Conservation (phyloP, 2,797 vertebrate species). For the Trachurus trachurus region DNA sequence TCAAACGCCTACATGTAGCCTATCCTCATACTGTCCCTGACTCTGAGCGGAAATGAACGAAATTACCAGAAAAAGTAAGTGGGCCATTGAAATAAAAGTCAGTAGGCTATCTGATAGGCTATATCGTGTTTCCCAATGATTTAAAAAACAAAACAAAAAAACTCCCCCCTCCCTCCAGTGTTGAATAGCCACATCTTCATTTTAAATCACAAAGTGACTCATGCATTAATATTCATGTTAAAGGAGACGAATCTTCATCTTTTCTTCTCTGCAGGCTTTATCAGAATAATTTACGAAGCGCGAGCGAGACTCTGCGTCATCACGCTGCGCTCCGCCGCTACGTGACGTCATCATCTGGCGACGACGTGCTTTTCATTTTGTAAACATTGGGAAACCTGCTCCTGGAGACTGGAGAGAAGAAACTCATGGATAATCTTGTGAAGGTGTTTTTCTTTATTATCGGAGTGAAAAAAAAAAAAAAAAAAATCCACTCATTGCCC, state of each 20-base stretch:
- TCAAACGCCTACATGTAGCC: constrained; percentile 27
- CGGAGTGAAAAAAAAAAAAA: background rate
- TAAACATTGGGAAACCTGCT: constrained; percentile 65
- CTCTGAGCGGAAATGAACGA: constrained; percentile 31
- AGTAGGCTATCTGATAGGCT: background rate
- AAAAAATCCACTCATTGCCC: background rate
- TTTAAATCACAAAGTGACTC: background rate
- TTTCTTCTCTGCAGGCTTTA: background rate
- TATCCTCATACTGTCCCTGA: constrained; percentile 17
- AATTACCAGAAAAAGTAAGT: constrained; percentile 17
- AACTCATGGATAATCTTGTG: constrained; percentile 79
- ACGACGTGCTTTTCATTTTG: constrained; percentile 53
- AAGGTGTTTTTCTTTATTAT: constrained; percentile 70
- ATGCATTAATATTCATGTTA: background rate
- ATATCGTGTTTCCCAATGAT: background rate
- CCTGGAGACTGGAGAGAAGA: background rate
- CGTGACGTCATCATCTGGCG: constrained; percentile 39
- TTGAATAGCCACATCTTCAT: background rate
- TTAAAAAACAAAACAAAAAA: no score
- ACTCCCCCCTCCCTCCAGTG: background rate
- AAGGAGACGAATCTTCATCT: background rate
- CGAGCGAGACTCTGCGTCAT: constrained; percentile 16
- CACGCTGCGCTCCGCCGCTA: background rate
- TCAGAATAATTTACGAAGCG: constrained; percentile 3
- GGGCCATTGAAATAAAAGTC: constrained; percentile 23